Evolutionary conservation across 2,888 invertebrate species (phyloP).

Genomic region (Gnatocerus cornutus): DNA sequence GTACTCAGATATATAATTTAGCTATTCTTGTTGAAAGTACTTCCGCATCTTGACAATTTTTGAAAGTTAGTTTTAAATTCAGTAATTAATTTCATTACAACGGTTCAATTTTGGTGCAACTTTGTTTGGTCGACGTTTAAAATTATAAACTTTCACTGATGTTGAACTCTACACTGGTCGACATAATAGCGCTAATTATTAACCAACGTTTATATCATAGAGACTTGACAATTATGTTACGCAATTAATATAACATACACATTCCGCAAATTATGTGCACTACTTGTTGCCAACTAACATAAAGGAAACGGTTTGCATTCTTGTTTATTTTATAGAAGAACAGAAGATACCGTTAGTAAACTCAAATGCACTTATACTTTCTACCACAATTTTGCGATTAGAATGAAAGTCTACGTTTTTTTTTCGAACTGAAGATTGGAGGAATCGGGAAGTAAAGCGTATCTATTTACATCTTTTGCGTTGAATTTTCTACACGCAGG

Average conservation of each 20-base stretch:
- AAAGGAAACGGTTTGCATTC: too few relatives aligned
- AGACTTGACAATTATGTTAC: slow-evolving; percentile 23
- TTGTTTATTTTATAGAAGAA: too few relatives aligned
- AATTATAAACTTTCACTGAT: slow-evolving; percentile 24
- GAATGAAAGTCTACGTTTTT: too few relatives aligned
- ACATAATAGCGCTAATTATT: slow-evolving; percentile 37
- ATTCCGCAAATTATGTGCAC: slow-evolving; percentile 12
- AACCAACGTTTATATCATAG: slow-evolving; percentile 35
- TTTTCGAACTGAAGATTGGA: too few relatives aligned
- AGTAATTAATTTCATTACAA: neutral
- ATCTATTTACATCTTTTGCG: too few relatives aligned
- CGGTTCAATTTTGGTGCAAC: slow-evolving; percentile 5
- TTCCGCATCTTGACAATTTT: slow-evolving; percentile 20
- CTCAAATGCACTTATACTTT: too few relatives aligned
- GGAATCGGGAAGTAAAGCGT: too few relatives aligned
- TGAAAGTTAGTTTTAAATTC: slow-evolving; percentile 15
- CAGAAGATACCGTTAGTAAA: too few relatives aligned
- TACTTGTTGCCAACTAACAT: neutral
- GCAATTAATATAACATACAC: slow-evolving; percentile 19
- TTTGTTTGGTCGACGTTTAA: neutral
- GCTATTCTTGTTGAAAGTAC: slow-evolving; percentile 9
- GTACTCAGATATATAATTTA: neutral
- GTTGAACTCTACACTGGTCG: slow-evolving; percentile 10
- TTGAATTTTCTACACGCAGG: too few relatives aligned
- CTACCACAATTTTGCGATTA: too few relatives aligned